Base-by-base conservation (phyloP, 2,113 vertebrate genomes). In the Tragelaphus buxtoni region DNA sequence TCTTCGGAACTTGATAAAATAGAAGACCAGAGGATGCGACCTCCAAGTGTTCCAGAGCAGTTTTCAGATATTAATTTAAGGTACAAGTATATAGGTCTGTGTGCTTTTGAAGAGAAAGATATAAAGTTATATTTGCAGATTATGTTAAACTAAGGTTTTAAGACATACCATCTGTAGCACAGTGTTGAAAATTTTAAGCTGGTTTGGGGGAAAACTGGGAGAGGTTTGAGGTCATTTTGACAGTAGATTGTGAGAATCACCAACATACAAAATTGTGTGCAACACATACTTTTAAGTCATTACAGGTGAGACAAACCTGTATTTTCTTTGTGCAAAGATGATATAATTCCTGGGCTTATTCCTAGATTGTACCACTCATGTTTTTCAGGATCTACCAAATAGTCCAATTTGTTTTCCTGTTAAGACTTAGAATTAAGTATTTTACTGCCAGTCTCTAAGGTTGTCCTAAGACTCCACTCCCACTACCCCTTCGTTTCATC, bases 11-110 rank as follows among this genome's bases (percentile, higher is more conserved):
- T 77, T 90, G 79, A 2, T 55, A 86, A 0, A 96, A 86, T 39
- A 96, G 93, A 74, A 60, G 94, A 92, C 74, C 95, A 98, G 18
- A 30, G 1, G 45, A 56, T 49, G 3, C 74, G 5, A 10, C 96
- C 91, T 92, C 35, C 60, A 96, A 56, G 91, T 96, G 84, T 47
- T 88, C 42, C 26, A 4, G 95, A 98, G 65, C 56, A 89, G 0
- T 84, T 93, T 97, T 96, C 92, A 82, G 82, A 97, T 97, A 69
- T 10, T 85, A 94, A 1, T 87, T 86, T 18, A 96, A 94, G 98
- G 98, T 99, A 98, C 85, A 95, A 45, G 18, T 91, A 35, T 56
- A 61, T 51, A 51, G 28, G 3, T 89, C 17, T 95, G 20, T 89
- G 69, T 88, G 53, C 20, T 95, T 93, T 80, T 94, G 95, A 95